Base-by-base conservation (phyloP, 2,797 vertebrate species). In the Nannoperca obscura region DNA sequence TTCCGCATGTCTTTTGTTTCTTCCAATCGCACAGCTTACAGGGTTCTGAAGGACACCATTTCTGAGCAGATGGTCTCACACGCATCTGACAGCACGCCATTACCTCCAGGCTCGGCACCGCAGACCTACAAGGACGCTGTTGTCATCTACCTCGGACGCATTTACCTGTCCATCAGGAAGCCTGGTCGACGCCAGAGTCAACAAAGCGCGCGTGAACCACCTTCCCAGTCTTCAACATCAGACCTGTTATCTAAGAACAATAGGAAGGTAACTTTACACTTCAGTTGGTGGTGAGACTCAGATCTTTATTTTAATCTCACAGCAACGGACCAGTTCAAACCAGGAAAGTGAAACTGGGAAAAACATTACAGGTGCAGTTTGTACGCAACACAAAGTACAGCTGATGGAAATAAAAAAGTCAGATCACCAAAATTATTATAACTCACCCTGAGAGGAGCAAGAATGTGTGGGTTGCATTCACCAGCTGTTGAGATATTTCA, bases 141-240 rank as follows among this genome's bases (percentile, higher is more conserved):
- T 0, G 22, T 93, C 30, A 63, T 94, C 71, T 87, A 87, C 81
- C 7, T 22, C 0, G 83, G 86, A 0, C 71, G 22, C 3, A 59
- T 94, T 68, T 94, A 88, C 76, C 80, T 94, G 72, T 90, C 85
- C 40, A 69, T 90, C 53, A 91, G 67, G 70, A 91, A 14, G 42
- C 6, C 36, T 24, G 46, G 5, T 24, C 61, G 1, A 4, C 46
- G 32, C 12, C 63, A 17, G 49, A 7, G 12, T 30, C 50, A 5
- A n/a, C 49, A 0, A 9, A 44, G 36, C 55, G 32, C 12, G 0
- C 0, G 0, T 1, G n/a, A 71, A 8, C 71, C 44, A 2, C 40
- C 20, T 7, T 24, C 42, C 7, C 10, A 8, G n/a, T 20, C 69
- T 0, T 70, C 76, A 20, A 12, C 63, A 5, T 61, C 75, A 14